These are phyloP conservation scores for Scolopax rusticola DNA, from an alignment of 2,797 vertebrate genomes.

Conservation along the genomic window DNA sequence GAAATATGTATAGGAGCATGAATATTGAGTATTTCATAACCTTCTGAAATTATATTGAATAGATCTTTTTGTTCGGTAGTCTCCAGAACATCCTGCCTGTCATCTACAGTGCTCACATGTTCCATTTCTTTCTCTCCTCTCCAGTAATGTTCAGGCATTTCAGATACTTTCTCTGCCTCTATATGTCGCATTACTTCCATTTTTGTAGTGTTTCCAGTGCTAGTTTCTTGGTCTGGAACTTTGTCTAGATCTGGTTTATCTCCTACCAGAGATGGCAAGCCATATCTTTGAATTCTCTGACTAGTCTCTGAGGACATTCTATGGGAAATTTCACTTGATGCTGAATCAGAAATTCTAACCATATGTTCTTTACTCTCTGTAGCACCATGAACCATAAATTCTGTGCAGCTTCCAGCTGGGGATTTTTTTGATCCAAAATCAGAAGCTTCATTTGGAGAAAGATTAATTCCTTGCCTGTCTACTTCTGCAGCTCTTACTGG, in stretches of 20 bases:
- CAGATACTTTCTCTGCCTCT: not conserved
- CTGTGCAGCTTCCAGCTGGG: not conserved
- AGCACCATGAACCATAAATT: not conserved
- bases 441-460: not conserved
- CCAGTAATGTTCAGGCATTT: not conserved
- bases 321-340: conserved; percentile 2
- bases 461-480: not conserved
- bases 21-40: conserved; percentile 94
- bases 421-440: conserved; percentile 9
- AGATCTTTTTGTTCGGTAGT: conserved; percentile 83
- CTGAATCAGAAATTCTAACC: conserved; percentile 9
- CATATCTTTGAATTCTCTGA: not conserved
- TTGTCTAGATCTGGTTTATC: conserved; percentile 30
- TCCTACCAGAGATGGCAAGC: not conserved
- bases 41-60: conserved; percentile 93
- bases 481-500: not conserved
- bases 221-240: conserved; percentile 1
- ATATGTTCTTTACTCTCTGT: not conserved
- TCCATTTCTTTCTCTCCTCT: conserved; percentile 32
- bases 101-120: not conserved
- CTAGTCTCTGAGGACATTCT: not conserved
- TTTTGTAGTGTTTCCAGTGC: not conserved
- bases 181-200: not conserved
- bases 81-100: conserved; percentile 46
- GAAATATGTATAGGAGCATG: conserved; percentile 88